Evolutionary conservation across 1,140 invertebrate genomes (phyloP).

Genomic region (Cataglyphis hispanica): DNA sequence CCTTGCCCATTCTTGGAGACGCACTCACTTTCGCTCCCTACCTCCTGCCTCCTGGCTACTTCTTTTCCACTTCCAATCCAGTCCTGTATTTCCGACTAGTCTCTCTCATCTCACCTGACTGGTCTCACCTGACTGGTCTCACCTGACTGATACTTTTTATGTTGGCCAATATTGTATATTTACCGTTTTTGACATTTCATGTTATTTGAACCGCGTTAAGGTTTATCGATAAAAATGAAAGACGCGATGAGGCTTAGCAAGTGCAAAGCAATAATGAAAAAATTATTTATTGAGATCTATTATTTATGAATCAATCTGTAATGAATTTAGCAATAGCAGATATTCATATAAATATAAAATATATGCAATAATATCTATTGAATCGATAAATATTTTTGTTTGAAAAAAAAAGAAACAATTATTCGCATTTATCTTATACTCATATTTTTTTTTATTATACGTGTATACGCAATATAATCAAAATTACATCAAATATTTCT

Average conservation of each 20-base stretch:
- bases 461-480: neutral
- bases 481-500: neutral
- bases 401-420: too few species aligned
- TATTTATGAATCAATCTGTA: neutral
- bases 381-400: too few species aligned
- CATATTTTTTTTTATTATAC: too few species aligned
- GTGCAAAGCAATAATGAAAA: neutral
- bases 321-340: neutral
- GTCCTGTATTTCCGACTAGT: slow-evolving; percentile 32
- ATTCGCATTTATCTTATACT: too few species aligned
- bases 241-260: neutral
- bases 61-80: slow-evolving; percentile 58
- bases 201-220: neutral
- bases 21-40: slow-evolving; percentile 85
- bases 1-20: slow-evolving; percentile 86
- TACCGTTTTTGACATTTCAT: slow-evolving; percentile 32
- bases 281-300: neutral
- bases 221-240: neutral
- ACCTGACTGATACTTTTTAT: slow-evolving; percentile 19
- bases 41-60: slow-evolving; percentile 49
- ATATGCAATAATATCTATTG: neutral
- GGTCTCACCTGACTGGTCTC: slow-evolving; percentile 45
- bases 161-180: neutral
- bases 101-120: neutral
- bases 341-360: neutral